Evolutionary conservation across 2,888 invertebrate species (phyloP).

Genomic region (Pyrochroa serraticornis): DNA sequence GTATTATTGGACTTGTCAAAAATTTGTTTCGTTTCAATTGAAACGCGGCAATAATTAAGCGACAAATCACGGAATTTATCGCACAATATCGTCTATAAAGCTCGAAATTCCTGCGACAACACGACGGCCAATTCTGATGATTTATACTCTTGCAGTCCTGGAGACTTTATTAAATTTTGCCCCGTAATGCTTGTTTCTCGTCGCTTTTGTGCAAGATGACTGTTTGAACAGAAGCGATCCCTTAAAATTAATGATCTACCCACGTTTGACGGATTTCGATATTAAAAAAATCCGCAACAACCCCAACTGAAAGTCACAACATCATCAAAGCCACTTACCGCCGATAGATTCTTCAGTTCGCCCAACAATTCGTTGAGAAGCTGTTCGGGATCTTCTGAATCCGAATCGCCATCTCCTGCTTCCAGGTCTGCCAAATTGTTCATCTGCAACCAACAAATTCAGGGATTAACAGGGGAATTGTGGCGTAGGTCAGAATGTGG

Average conservation of each 20-base stretch:
- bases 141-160: constrained; percentile 20
- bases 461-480: not conserved
- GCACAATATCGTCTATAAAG: constrained; percentile 18
- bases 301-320: too few relatives aligned
- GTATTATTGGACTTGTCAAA: too few relatives aligned
- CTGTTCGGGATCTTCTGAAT: constrained; percentile 75
- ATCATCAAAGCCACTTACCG: constrained; percentile 74
- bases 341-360: constrained; percentile 75
- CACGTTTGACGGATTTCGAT: constrained; percentile 2
- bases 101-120: constrained; percentile 15
- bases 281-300: not conserved
- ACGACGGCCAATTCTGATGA: constrained; percentile 26
- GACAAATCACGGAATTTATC: not conserved
- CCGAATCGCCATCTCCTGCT: constrained; percentile 63
- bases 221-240: constrained; percentile 22
- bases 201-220: constrained; percentile 3
- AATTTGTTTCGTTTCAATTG: not conserved
- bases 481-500: not conserved
- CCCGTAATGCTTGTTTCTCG: constrained; percentile 28
- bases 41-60: not conserved
- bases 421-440: constrained; percentile 55
- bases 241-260: constrained; percentile 21
- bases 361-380: constrained; percentile 80
- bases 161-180: constrained; percentile 34
- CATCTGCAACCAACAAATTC: constrained; percentile 59